Evolutionary conservation across 2,113 vertebrate genomes (phyloP), one percentile per base, ranked within the genome.

Genomic region (Oryzias melastigma): DNA sequence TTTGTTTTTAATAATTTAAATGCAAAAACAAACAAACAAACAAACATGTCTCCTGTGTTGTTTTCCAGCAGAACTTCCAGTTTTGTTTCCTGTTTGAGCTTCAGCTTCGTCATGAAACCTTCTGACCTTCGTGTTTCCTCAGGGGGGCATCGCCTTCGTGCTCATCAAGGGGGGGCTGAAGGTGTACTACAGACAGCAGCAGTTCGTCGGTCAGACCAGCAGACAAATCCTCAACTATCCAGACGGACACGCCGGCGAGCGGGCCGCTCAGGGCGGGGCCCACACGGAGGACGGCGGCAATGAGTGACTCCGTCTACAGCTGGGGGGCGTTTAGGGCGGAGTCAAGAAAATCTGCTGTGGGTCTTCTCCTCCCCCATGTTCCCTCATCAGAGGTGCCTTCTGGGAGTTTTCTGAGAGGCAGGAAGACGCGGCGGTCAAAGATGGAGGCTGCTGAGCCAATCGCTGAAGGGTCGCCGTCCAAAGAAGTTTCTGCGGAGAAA

Each of bases 151-250:
- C 5, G 86, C 88, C 0, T 93, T 92, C 1, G 81, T 92, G 20
- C 43, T 91, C 69, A 88, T 93, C 13, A 93, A 92, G 17, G 92
- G 92, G 3, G 81, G 80, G 0, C 12, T 93, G 25, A 92, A 93
- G 71, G 87, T 93, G 24, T 91, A 93, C 47, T 92, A 92, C 75
- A 91, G 89, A 51, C 91, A 92, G 72, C 91, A 93, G 82, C 90
- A 92, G 75, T 91, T 77, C 67, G 52, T 90, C 59, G 84, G 87
- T 29, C 92, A 92, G 55, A 82, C 89, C 49, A 88, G 87, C 73
- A 77, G 91, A 1, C 82, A 81, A 18, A 91, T 93, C 77, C 87
- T 92, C 1, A 87, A 92, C 86, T 92, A 88, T 58, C 84, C 84
- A 0, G 82, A 90, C 20, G 65, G 57, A 1, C 60, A 42, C 1